These are phyloP conservation scores for Spodoptera littoralis DNA, from an alignment of 2,888 invertebrate genomes.

Conservation along the genomic window DNA sequence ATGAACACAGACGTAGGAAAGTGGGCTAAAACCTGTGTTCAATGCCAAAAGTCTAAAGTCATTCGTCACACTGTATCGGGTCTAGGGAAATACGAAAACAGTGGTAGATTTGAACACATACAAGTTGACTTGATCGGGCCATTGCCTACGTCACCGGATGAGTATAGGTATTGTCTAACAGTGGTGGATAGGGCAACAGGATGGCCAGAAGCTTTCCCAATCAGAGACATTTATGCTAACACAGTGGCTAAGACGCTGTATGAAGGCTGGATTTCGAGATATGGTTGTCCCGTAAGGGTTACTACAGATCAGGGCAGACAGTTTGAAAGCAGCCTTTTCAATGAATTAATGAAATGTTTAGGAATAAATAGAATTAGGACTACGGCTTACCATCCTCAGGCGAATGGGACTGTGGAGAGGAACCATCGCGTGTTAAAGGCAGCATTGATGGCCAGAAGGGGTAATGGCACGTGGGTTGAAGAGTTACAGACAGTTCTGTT, in stretches of 20 bases:
- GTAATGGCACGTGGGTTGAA: neutral
- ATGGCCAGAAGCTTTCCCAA: neutral
- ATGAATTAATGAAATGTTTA: neutral
- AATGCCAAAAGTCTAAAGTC: slow-evolving; percentile 5
- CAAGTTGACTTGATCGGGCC: slow-evolving; percentile 6
- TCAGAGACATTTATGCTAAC: neutral
- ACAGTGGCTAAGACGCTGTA: neutral
- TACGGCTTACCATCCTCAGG: neutral
- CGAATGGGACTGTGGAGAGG: neutral
- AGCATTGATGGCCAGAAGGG: neutral
- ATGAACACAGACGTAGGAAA: slow-evolving; percentile 4
- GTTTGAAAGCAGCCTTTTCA: neutral
- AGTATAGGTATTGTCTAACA: neutral
- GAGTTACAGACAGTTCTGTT: neutral
- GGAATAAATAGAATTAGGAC: neutral
- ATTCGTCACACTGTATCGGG: slow-evolving; percentile 4
- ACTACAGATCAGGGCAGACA: neutral
- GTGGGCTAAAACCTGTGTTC: slow-evolving; percentile 5
- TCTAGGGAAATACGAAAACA: neutral
- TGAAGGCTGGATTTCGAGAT: neutral
- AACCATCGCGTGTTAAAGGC: neutral
- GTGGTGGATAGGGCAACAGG: neutral
- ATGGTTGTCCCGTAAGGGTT: neutral
- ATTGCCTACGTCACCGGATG: neutral
- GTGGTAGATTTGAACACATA: neutral